A percentile compares a stretch with the other conserved stretches of the same genome.
phyloP scores from a whole-genome alignment of 2,888 invertebrate genomes.

The Yponomeuta cagnagella region DNA sequence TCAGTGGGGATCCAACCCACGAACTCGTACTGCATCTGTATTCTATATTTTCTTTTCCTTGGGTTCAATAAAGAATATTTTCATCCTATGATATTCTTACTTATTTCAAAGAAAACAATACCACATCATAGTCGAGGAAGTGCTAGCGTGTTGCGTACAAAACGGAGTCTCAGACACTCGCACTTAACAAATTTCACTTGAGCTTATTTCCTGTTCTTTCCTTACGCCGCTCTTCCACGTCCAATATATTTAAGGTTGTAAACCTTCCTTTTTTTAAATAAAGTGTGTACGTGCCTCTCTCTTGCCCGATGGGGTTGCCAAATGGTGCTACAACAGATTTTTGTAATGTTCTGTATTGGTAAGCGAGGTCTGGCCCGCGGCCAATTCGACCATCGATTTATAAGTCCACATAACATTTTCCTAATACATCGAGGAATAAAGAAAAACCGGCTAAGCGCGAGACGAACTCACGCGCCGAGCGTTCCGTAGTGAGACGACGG shows the following conservation, averaged over 20 bases:
- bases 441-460: neutral
- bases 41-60: too few species aligned
- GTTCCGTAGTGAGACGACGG: too few species aligned
- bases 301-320: slow-evolving; percentile 47
- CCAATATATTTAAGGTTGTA: slow-evolving; percentile 34
- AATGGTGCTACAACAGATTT: slow-evolving; percentile 72
- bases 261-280: slow-evolving; percentile 54
- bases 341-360: slow-evolving; percentile 71
- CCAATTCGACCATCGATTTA: slow-evolving; percentile 73
- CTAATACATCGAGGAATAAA: slow-evolving; percentile 12
- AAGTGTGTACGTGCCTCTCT: slow-evolving; percentile 59
- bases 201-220: neutral
- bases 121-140: too few species aligned
- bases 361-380: slow-evolving; percentile 59
- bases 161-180: neutral
- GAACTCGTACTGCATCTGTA: too few species aligned
- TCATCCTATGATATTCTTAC: too few species aligned
- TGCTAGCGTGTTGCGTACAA: neutral
- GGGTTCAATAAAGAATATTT: too few species aligned
- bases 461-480: too few species aligned
- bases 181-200: neutral
- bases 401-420: slow-evolving; percentile 63
- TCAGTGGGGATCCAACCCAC: too few species aligned
- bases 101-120: too few species aligned
- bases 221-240: slow-evolving; percentile 32